Conservation (phyloP, 2,113 vertebrate genomes). For the Brachyistius frenatus region DNA sequence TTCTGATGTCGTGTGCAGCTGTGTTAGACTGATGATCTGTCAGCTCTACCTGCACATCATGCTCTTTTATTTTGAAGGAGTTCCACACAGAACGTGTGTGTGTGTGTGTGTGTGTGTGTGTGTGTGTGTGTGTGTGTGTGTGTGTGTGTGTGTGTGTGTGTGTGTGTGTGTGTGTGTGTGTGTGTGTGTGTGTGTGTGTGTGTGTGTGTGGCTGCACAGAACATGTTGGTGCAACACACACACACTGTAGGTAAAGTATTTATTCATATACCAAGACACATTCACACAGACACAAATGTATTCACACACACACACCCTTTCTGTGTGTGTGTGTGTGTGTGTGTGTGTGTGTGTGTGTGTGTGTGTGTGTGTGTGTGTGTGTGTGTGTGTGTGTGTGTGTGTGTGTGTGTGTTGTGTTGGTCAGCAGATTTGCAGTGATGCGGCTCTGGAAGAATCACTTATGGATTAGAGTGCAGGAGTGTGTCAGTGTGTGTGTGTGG, state of each 20-base stretch:
- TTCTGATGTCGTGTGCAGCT: too few species aligned
- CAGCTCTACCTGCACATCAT: too few species aligned
- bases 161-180: slow-evolving; percentile 3
- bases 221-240: not conserved
- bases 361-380: slow-evolving; percentile 10
- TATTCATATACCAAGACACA: slow-evolving; percentile 2
- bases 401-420: slow-evolving; percentile 52
- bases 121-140: slow-evolving; percentile 7
- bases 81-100: too few species aligned
- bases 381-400: slow-evolving; percentile 23
- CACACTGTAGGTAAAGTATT: not conserved
- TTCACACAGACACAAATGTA: slow-evolving; percentile 50
- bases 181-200: not conserved
- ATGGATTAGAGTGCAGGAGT: slow-evolving; percentile 63
- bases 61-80: too few species aligned
- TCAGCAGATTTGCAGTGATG: slow-evolving; percentile 67
- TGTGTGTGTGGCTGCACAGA: not conserved
- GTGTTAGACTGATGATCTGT: too few species aligned
- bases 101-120: not conserved
- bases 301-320: slow-evolving; percentile 65
- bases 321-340: slow-evolving; percentile 7
- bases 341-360: slow-evolving; percentile 31
- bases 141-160: not conserved
- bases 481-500: not conserved
- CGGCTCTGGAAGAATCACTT: slow-evolving; percentile 70